Evolutionary conservation across 92 coral and sea anemone species (phyloP), one percentile per base, ranked within the genome.

Genomic region (Palythoa grandis): DNA sequence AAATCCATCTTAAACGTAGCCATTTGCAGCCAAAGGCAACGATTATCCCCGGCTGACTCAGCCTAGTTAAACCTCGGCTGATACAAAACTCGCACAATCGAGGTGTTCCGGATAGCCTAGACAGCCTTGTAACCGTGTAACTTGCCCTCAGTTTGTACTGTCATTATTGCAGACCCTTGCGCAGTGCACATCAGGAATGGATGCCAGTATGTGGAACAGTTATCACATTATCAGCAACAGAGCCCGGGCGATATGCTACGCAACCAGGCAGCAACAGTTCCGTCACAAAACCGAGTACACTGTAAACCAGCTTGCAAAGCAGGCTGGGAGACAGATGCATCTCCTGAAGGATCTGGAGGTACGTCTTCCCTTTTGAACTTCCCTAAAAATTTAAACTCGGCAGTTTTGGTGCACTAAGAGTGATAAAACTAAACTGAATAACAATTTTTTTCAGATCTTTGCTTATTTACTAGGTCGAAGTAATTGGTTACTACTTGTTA

Each of bases 151-250:
- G 15, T 63, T 63, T 58, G 65, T 3, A 5, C 7, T 16, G 13
- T 58, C n/a, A 16, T 58, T 58, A 14, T 1, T 57, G 13, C 76
- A 96, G 99, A 88, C 92, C 72, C 87, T 96, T 15, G 92, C 94
- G 35, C 91, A 96, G 16, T 96, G 99, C 90, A 96, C 98, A 7
- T 78, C 93, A 40, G 94, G 89, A 11, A 96, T 95, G 98, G 98
- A 95, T 74, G 92, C 95, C 22, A 92, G 87, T 50, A 95, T 98
- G 17, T 96, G 99, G 99, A 96, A 96, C 88, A 94, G 98, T 35
- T 96, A 96, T 75, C 99, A 96, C 87, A 96, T 96, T 72, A 96
- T 96, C 56, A 96, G 99, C 52, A 96, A 96, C 93, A 90, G 99
- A 54, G 99, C 99, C 68, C 91, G 99, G 77, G 95, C 99, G 50